These are phyloP conservation scores for Pampusana beccarii DNA, from an alignment of 2,113 vertebrate genomes.

Conservation along the genomic window DNA sequence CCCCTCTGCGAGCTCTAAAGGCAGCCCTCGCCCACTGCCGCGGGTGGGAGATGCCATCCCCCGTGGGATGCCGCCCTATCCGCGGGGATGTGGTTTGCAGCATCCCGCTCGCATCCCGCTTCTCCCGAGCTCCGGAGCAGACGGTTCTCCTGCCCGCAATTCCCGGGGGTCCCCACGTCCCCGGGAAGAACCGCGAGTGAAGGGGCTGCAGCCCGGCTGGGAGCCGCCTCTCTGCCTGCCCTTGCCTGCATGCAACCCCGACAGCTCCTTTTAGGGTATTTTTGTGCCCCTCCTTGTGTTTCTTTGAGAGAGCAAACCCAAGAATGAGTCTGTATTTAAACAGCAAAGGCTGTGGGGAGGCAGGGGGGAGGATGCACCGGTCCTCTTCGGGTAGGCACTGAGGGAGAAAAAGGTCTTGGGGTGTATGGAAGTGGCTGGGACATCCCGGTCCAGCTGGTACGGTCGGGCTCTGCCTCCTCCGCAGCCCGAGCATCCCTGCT, in stretches of 20 bases:
- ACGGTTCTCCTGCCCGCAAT: not conserved
- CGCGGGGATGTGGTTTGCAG: not conserved
- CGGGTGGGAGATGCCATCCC: not conserved
- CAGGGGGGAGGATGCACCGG: accelerated
- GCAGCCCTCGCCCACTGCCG: not conserved
- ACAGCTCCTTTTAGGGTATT: not conserved
- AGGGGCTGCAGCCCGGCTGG: not conserved
- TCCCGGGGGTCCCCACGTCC: not conserved
- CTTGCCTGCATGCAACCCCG: not conserved
- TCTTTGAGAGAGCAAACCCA: not conserved
- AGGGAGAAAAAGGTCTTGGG: not conserved
- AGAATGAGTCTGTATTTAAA: not conserved
- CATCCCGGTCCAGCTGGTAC: not conserved
- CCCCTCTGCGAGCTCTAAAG: accelerated
- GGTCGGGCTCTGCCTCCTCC: not conserved
- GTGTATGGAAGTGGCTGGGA: not conserved
- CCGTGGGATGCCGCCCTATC: not conserved
- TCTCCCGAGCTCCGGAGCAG: not conserved
- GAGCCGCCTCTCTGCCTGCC: not conserved
- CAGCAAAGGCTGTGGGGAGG: accelerated
- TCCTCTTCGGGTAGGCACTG: accelerated
- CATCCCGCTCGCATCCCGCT: not conserved
- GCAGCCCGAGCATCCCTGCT: not conserved
- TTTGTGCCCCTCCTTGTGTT: not conserved
- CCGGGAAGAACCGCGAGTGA: not conserved